These are phyloP conservation scores for Adrianichthys oophorus DNA, from an alignment of 2,797 vertebrate species.

Conservation along the genomic window DNA sequence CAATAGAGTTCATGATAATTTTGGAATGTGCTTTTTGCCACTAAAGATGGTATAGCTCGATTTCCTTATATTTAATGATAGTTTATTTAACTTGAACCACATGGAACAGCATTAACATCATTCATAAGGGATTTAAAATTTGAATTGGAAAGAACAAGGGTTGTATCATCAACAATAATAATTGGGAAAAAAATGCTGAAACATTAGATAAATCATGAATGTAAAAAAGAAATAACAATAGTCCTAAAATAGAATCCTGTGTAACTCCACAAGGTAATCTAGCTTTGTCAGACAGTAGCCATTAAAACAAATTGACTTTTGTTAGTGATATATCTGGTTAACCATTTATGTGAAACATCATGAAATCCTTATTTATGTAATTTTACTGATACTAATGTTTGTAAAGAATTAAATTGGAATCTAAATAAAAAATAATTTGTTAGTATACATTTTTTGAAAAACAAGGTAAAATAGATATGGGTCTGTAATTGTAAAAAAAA, in stretches of 20 bases:
- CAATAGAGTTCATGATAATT: background rate
- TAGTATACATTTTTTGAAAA: too few species aligned
- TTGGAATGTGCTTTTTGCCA: background rate
- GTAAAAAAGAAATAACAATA: slow-evolving; percentile 1
- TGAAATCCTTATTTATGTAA: background rate
- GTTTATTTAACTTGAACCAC: too few species aligned
- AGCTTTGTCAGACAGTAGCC: background rate
- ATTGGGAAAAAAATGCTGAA: background rate
- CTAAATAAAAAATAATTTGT: too few species aligned
- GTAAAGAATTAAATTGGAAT: too few species aligned
- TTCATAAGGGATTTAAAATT: background rate
- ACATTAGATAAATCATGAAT: background rate
- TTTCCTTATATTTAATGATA: slow-evolving; percentile 2
- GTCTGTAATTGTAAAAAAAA: too few species aligned
- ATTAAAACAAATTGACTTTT: background rate
- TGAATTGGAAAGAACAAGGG: background rate
- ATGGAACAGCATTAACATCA: background rate
- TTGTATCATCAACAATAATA: background rate
- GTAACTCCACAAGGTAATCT: background rate
- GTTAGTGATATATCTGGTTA: background rate
- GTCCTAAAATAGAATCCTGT: background rate
- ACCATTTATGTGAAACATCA: background rate
- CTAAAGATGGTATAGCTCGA: background rate
- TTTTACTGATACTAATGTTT: background rate
- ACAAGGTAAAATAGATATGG: too few species aligned